Evolutionary conservation across 2,113 vertebrate species (phyloP), one percentile per base, ranked within the genome.

Genomic region (Hiodon tergisus): DNA sequence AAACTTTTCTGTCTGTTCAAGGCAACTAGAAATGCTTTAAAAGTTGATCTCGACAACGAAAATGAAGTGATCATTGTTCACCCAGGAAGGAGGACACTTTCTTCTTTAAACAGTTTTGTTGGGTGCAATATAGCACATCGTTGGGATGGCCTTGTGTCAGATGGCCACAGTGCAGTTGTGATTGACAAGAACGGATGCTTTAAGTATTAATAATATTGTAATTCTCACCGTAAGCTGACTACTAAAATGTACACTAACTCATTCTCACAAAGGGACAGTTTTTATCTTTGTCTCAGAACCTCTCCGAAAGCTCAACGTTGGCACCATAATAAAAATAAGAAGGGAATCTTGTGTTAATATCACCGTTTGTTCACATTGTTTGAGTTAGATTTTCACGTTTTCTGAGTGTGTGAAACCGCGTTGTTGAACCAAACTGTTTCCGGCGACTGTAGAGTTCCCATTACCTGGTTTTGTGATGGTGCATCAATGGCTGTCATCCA

Each of bases 1-100:
- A 63, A 69, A 79, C 63, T 78, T 77, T 31, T 66, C 80, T 17
- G 31, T 14, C 46, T 31, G 31, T 31, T 31, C 31, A 31, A 31
- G 31, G 2, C 31, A 31, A 31, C 31, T 31, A 31, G 31, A 31
- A 31, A 31, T 31, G 31, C 31, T 31, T 31, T 31, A 31, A 31
- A 31, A 31, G 31, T 31, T 31, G 31, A 31, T 31, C 31, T 31
- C 31, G 31, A 31, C 31, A 31, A 31, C 31, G 31, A 31, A 31
- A 31, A 31, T 31, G 31, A 31, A 31, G 10, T 76, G 51, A 3
- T 55, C 77, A 62, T 80, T 79, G 52, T 58, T 8, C 55, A 72
- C 48, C 60, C 16, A 58, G 69, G 14, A 8, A 14, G 63, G 61
- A 58, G 52, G 4, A 31, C 31, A 9, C 69, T 70, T 70, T 70